A percentile compares a stretch with the other conserved stretches of the same genome.
phyloP scores from a whole-genome alignment of 1,140 invertebrate species.

The Camponotus pennsylvanicus region DNA sequence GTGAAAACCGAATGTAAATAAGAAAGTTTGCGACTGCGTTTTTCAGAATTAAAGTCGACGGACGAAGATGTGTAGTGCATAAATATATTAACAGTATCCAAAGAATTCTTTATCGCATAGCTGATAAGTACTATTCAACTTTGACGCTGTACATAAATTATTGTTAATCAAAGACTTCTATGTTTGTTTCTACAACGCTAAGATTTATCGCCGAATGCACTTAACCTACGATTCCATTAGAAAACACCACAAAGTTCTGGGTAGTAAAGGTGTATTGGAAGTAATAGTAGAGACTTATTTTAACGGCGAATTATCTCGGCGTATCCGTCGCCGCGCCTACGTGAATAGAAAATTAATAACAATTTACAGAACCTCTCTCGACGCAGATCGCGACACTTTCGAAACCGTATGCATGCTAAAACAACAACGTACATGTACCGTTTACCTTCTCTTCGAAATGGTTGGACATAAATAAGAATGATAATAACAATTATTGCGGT shows the following conservation, averaged over 20 bases:
- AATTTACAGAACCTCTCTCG: conserved; percentile 38
- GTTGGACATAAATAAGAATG: conserved; percentile 47
- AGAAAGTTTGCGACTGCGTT: no score
- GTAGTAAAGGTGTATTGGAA: conserved; percentile 68
- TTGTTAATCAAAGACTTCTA: conserved; percentile 62
- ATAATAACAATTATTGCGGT: conserved; percentile 51
- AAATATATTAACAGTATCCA: background rate
- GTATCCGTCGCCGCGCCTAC: background rate
- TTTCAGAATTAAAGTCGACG: no score
- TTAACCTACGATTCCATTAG: conserved; percentile 77
- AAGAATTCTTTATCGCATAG: conserved; percentile 32
- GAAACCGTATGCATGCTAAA: background rate
- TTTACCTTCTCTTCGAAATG: conserved; percentile 20
- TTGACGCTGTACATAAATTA: conserved; percentile 75
- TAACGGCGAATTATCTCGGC: conserved; percentile 36
- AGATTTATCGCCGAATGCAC: conserved; percentile 75
- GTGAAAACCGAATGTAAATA: no score
- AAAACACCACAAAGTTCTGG: conserved; percentile 66
- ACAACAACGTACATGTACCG: background rate
- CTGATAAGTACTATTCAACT: conserved; percentile 30
- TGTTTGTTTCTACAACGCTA: conserved; percentile 66
- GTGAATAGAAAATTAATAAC: conserved; percentile 48
- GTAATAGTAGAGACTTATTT: conserved; percentile 51
- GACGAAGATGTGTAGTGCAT: background rate
- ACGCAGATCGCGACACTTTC: conserved; percentile 3